Evolutionary conservation across 2,797 vertebrate species (phyloP), one percentile per base, ranked within the genome.

Genomic region (Leuciscus waleckii): DNA sequence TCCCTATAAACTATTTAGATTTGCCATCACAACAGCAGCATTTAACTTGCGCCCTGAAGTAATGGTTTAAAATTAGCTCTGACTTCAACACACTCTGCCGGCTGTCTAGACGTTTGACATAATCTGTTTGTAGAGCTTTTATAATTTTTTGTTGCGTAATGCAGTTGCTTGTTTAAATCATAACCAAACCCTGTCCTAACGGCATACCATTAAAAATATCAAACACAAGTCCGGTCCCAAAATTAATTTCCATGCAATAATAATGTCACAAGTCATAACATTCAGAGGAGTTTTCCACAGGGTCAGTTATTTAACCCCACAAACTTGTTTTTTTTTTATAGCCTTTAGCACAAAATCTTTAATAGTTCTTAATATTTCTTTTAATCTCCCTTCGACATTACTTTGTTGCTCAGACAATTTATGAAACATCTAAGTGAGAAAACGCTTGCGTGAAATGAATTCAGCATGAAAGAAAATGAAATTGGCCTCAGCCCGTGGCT

Each of bases 381-480:
- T 49, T 5, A 16, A 49, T 49, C 14, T 49, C 77, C 35, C 41
- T 26, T 73, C 54, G 16, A 43, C 17, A 1, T 43, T 49, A 74
- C 26, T 63, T 61, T 82, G 35, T 13, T 32, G 74, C n/a, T 16
- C 0, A 73, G 56, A 73, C 29, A 85, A 80, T 79, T 84, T 73
- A 85, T 80, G 29, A 74, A 85, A 80, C 37, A 85, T 85, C 41
- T 85, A 86, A 39, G 74, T 65, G 39, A n/a, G 63, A 61, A 81
- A 86, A 78, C 39, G 23, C 61, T 82, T 82, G 77, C 49, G 39
- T 78, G 75, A 90, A 89, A 89, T 87, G 63, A 82, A 86, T 88
- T 89, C 85, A 79, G 71, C 87, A 86, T 89, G 88, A 81, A 85
- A 65, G 76, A 86, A 82, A 82, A 85, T 88, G 76, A 84, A 65